phyloP scores from a whole-genome alignment of 2,113 vertebrate genomes.

The Dromaius novaehollandiae region DNA sequence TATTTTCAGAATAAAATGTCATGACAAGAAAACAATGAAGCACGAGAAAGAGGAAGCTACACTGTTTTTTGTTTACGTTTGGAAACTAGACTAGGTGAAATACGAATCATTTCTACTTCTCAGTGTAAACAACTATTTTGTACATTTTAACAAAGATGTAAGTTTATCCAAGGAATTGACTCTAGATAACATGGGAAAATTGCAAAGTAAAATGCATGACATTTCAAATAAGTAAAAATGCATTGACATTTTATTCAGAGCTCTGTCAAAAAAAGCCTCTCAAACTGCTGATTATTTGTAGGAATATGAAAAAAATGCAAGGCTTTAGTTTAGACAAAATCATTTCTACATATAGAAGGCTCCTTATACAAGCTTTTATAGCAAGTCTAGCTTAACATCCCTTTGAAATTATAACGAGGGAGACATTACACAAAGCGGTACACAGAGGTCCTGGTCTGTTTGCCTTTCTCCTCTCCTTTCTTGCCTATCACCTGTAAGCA shows the following conservation, averaged over 20 bases:
- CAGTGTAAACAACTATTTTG: background rate
- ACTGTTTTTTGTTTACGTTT: background rate
- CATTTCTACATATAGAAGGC: background rate
- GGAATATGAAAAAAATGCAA: background rate
- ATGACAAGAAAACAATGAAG: background rate
- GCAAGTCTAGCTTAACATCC: background rate
- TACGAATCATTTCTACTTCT: background rate
- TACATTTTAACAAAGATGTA: conserved; percentile 21
- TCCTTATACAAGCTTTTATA: background rate
- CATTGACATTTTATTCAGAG: conserved; percentile 25
- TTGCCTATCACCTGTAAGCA: background rate
- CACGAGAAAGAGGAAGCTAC: background rate
- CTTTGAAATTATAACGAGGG: background rate
- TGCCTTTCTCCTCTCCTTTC: background rate
- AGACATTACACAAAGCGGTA: background rate
- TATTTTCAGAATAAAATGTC: background rate
- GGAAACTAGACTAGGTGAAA: background rate
- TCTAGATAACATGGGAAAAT: background rate
- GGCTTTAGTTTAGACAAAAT: background rate
- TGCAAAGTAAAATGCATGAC: conserved; percentile 13
- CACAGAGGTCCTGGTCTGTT: background rate
- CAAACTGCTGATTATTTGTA: background rate
- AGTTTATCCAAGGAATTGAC: conserved; percentile 14
- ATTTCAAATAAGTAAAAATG: conserved; percentile 32
- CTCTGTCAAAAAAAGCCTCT: background rate